phyloP scores from a whole-genome alignment of 2,113 vertebrate species.

The Himantopus leucocephalus region DNA sequence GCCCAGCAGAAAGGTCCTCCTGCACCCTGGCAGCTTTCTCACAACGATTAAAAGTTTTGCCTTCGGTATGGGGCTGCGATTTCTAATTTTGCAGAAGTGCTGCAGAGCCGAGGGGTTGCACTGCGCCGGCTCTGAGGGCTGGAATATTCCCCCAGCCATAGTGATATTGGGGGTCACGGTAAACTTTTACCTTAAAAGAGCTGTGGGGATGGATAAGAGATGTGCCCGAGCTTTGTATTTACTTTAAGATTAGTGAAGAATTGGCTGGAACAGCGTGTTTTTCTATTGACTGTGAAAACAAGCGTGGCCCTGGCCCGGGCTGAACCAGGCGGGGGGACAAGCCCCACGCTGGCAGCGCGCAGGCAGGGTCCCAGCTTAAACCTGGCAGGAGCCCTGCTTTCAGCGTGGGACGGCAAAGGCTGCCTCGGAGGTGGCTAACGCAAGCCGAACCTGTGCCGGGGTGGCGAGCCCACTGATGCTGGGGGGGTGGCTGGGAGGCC shows the following conservation, averaged over 20 bases:
- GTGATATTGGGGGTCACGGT: not conserved
- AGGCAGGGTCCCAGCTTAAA: not conserved
- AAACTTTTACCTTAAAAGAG: not conserved
- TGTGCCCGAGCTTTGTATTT: not conserved
- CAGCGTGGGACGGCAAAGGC: not conserved
- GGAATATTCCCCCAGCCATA: not conserved
- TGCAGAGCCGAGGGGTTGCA: not conserved
- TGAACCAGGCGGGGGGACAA: not conserved
- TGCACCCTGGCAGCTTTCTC: not conserved
- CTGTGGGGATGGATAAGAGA: not conserved
- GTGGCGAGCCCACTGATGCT: not conserved
- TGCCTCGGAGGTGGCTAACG: not conserved
- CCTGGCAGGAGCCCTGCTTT: not conserved
- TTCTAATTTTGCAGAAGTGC: not conserved
- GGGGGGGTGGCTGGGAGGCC: not conserved
- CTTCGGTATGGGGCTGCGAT: accelerated
- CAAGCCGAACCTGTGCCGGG: not conserved
- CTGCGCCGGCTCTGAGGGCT: accelerated
- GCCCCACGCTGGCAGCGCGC: accelerated
- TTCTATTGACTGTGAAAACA: slow-evolving; percentile 3
- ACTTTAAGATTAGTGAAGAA: slow-evolving; percentile 22
- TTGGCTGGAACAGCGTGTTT: not conserved
- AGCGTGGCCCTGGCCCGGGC: not conserved
- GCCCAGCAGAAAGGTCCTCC: not conserved
- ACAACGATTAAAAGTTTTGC: not conserved